Evolutionary conservation across 2,797 vertebrate species (phyloP), one percentile per base, ranked within the genome.

Genomic region (Limnodromus scolopaceus): DNA sequence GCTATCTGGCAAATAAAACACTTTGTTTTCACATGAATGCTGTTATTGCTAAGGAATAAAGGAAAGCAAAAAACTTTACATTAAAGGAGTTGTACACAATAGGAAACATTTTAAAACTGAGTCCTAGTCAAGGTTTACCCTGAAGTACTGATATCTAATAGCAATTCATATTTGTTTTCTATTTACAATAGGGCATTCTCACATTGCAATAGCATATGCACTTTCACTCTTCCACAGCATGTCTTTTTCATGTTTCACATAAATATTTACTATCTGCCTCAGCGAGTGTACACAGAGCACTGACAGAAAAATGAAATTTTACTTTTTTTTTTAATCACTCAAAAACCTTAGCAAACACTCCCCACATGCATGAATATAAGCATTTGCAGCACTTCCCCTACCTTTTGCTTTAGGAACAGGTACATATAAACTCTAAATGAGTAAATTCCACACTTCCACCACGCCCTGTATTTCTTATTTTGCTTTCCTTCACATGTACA

Each of bases 321-420:
- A 11, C 17, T 36, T 18, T 27, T 49, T 38, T 76, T 57, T 8
- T 48, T 30, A 51, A 53, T 39, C 34, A 64, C 39, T 81, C 30
- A 39, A 36, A 71, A 89, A 68, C 28, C 36, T 43, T 13, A 34
- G 38, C 9, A 66, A 93, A 41, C 20, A 51, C 48, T 65, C 58
- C 41, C 77, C 46, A 39, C n/a, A 38, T 3, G 17, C 17, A 39
- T 1, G 2, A 82, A 82, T 19, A 46, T 2, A 49, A 84, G 15
- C 57, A 63, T 32, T 55, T 64, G 45, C 74, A 91, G 36, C 20
- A 43, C 12, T 55, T 84, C 12, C 36, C 51, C 54, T 64, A 84
- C 55, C 69, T 96, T 93, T n/a, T 57, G 22, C 34, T 92, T 92
- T 71, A 89, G 53, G 27, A 78, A 68, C n/a, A 61, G 58, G 58